phyloP scores from a whole-genome alignment of 2,797 vertebrate species.

The Myotis daubentonii region DNA sequence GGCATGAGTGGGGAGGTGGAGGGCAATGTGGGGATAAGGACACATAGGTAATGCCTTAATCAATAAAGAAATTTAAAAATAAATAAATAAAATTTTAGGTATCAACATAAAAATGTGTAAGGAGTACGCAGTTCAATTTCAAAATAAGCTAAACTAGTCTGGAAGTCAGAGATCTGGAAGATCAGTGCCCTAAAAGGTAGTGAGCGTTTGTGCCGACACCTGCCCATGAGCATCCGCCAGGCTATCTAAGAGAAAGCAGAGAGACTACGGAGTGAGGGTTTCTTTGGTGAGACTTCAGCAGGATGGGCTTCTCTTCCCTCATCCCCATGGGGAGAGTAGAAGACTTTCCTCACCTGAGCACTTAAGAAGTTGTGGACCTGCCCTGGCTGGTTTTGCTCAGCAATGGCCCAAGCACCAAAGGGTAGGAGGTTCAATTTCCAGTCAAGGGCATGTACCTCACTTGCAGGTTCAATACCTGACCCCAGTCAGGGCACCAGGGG shows the following conservation, averaged over 20 bases:
- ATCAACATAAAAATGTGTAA: neutral
- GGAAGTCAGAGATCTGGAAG: neutral
- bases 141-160: neutral
- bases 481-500: no score
- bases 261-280: neutral
- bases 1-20: no score
- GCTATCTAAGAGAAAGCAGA: neutral
- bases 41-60: no score
- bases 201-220: neutral
- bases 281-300: neutral
- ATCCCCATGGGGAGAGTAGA: neutral
- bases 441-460: no score
- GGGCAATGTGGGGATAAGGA: no score
- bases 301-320: neutral
- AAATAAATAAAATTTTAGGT: neutral
- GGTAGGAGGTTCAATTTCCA: no score
- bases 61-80: no score
- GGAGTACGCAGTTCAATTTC: neutral
- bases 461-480: no score
- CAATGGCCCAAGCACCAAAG: no score
- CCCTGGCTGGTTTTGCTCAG: no score
- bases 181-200: neutral
- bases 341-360: neutral
- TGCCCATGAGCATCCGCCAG: neutral
- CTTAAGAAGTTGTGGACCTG: neutral